These are phyloP conservation scores for Labroides dimidiatus DNA, from an alignment of 2,797 vertebrate species.

Conservation along the genomic window DNA sequence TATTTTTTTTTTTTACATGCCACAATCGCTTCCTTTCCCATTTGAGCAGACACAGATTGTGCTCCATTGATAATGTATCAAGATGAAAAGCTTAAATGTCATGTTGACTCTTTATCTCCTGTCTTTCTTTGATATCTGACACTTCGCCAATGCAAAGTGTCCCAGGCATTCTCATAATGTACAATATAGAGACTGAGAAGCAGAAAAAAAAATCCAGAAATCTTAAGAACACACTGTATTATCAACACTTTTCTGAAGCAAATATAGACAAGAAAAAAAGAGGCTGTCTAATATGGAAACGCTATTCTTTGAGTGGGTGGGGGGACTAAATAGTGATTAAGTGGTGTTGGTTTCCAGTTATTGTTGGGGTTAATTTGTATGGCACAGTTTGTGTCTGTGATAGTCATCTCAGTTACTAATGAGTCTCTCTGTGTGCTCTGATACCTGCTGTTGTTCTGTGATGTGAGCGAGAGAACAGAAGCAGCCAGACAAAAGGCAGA, in stretches of 20 bases:
- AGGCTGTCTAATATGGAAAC: conserved; percentile 19
- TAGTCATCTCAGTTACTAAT: conserved; percentile 83
- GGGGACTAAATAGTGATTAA: conserved; percentile 76
- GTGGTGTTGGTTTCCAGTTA: conserved; percentile 80
- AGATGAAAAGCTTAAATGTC: conserved; percentile 90
- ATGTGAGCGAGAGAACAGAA: conserved; percentile 53
- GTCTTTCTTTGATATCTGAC: conserved; percentile 86
- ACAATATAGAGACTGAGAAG: conserved; percentile 3
- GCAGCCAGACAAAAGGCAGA: conserved; percentile 23
- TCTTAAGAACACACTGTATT: conserved; percentile 8
- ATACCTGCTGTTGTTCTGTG: conserved; percentile 70
- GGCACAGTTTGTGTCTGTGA: conserved; percentile 79
- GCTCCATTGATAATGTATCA: conserved; percentile 88
- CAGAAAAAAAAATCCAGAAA: neutral
- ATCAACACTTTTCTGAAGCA: neutral
- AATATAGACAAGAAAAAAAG: conserved; percentile 5
- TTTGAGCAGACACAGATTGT: conserved; percentile 70
- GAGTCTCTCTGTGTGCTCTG: conserved; percentile 81
- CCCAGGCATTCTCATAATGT: conserved; percentile 27
- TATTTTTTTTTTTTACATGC: conserved; percentile 76
- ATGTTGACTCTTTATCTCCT: conserved; percentile 85
- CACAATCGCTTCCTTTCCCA: conserved; percentile 76
- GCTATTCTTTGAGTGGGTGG: conserved; percentile 20
- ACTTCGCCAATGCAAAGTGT: conserved; percentile 35
- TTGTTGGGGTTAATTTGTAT: conserved; percentile 83